Evolutionary conservation across 2,113 vertebrate species (phyloP), one percentile per base, ranked within the genome.

Genomic region (Myanophis thanlyinensis): DNA sequence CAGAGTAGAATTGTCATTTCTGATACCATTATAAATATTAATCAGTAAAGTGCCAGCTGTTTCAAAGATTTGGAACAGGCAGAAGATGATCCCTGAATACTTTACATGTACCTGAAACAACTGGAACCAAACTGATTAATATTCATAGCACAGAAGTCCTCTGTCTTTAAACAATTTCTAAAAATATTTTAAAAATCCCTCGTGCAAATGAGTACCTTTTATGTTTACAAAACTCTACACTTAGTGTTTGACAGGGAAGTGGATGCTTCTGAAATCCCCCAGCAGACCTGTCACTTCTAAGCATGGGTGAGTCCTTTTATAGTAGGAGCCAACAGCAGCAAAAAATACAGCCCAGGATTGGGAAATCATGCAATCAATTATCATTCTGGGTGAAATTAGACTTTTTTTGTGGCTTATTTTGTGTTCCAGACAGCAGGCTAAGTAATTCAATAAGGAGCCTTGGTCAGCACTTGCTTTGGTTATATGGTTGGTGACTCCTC

Each of bases 401-500:
- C 92, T 90, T 85, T 52, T 73, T n/a, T n/a, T n/a, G n/a, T 91
- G 95, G 52, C 89, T 92, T 95, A 90, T 92, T 97, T 96, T 96
- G 97, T 95, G 96, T 94, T 88, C 4, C 92, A 96, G 94, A 96
- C 93, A 94, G 87, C 85, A 30, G 54, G 85, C 96, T 97, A 97
- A 97, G 97, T 97, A 98, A 98, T 97, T 97, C 97, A 97, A 97
- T 96, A 97, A 95, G 94, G 94, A 93, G 95, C 94, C 96, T 96
- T 95, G 93, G 93, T 93, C 94, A 97, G 95, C 95, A 97, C 30
- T 97, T 96, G 96, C 97, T 97, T 97, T 97, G 95, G 95, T 49
- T 9, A 85, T 88, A 13, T 54, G 48, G 93, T 92, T 95, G 93
- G 93, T 94, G 94, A 94, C 90, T 94, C 92, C 85, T 73, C 96